These are phyloP conservation scores for Archaeoteleia sp. DNA, from an alignment of 2,888 invertebrate genomes.

Conservation along the genomic window DNA sequence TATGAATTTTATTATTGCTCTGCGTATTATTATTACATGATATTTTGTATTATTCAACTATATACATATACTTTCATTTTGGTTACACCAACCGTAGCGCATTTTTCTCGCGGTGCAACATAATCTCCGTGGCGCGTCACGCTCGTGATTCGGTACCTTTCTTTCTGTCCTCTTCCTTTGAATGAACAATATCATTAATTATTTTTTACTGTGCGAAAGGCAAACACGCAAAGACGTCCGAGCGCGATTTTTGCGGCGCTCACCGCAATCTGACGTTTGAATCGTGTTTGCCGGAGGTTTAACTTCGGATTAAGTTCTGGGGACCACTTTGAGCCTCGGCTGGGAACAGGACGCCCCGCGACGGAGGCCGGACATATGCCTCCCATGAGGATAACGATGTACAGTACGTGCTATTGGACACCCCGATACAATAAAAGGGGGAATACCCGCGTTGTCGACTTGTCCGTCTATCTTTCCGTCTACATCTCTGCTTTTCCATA, in stretches of 20 bases:
- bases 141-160: not conserved
- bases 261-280: slow-evolving; percentile 61
- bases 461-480: slow-evolving; percentile 31
- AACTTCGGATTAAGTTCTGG: slow-evolving; percentile 69
- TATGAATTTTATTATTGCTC: no score
- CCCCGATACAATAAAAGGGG: slow-evolving; percentile 16
- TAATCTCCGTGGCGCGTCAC: not conserved
- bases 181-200: slow-evolving; percentile 55
- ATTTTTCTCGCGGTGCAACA: not conserved
- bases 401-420: slow-evolving; percentile 21
- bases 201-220: slow-evolving; percentile 68
- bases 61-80: no score
- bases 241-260: slow-evolving; percentile 46
- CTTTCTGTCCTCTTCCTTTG: slow-evolving; percentile 20
- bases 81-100: no score
- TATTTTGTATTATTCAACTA: no score
- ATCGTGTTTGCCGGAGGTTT: slow-evolving; percentile 71
- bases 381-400: slow-evolving; percentile 51
- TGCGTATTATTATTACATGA: no score
- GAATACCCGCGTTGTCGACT: slow-evolving; percentile 47
- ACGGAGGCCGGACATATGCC: slow-evolving; percentile 36
- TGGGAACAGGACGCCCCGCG: slow-evolving; percentile 54
- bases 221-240: slow-evolving; percentile 56
- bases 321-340: slow-evolving; percentile 62
- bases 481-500: slow-evolving; percentile 27